Base-by-base conservation (phyloP, 1,140 invertebrate species). In the Coenobita brevimanus region DNA sequence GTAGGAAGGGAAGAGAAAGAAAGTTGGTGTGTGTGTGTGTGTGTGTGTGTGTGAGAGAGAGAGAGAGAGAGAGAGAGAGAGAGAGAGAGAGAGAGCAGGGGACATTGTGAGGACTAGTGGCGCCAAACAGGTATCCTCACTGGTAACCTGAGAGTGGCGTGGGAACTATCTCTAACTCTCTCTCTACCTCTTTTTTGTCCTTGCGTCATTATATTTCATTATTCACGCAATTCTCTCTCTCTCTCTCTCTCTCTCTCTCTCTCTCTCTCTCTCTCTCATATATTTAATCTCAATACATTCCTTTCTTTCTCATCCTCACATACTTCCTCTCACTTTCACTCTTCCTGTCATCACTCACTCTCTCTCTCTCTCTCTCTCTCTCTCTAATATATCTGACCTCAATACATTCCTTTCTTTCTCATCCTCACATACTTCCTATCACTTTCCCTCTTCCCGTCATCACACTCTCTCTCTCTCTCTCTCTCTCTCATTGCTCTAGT, bases 401-500 rank as follows among this genome's bases (percentile, higher is more conserved):
- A 6, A 3, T 69, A 15, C 2, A 15, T 69, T 69, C 27, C 64
- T 8, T 69, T 27, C 33, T 36, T 36, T 69, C 4, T 69, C n/a
- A n/a, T n/a, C n/a, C n/a, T n/a, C n/a, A n/a, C n/a, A n/a, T n/a
- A n/a, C n/a, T 27, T 67, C 33, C 1, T 30, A 3, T 36, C 17
- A 30, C 64, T 8, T 50, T 50, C 17, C 46, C 46, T 6, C 3
- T 24, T 24, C 21, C 73, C 1, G 24, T 33, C 33, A 30, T 36
- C 30, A 36, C 73, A 36, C 73, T 76, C 73, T 76, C 3, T 36
- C 73, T 76, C 36, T 43, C 73, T 43, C 73, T 17, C 33, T 76
- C n/a, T 76, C 73, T 10, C 3, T 13, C 2, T 41, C 27, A 17
- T 41, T 46, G 24, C 36, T 24, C 21, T 15, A 36, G 10, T 41